Conservation (phyloP, 2,113 vertebrate species). For the Pionites leucogaster region DNA sequence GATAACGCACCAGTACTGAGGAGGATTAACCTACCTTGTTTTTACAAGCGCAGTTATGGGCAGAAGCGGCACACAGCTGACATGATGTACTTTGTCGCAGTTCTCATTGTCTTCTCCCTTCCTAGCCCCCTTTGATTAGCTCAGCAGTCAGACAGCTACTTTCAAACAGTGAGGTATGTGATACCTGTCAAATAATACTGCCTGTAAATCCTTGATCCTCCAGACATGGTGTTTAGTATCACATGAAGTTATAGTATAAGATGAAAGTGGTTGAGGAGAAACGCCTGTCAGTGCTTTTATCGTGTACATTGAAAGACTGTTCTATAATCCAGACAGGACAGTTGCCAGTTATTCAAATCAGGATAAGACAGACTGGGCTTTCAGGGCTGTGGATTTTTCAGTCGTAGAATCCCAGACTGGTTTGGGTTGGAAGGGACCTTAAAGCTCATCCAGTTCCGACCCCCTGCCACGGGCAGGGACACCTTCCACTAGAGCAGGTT, state of each 20-base stretch:
- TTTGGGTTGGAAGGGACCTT: neutral
- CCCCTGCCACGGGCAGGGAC: neutral
- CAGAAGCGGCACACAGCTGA: neutral
- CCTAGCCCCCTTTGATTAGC: neutral
- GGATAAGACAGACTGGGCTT: neutral
- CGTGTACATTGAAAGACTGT: neutral
- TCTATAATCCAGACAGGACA: neutral
- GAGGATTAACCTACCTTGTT: neutral
- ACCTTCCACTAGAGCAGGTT: neutral
- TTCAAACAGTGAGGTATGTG: neutral
- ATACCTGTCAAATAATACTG: neutral
- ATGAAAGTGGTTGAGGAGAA: neutral
- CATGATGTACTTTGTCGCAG: neutral
- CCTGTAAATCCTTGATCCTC: neutral
- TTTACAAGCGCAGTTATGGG: neutral
- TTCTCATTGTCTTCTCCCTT: neutral
- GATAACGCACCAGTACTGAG: neutral
- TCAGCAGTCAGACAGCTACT: neutral
- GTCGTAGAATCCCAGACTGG: neutral
- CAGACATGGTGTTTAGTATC: neutral
- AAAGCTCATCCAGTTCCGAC: neutral
- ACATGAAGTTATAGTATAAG: neutral
- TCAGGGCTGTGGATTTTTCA: neutral
- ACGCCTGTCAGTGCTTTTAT: neutral
- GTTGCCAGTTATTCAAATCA: neutral